phyloP scores from a whole-genome alignment of 1,140 invertebrate genomes.

The Aphaenogaster floridana region DNA sequence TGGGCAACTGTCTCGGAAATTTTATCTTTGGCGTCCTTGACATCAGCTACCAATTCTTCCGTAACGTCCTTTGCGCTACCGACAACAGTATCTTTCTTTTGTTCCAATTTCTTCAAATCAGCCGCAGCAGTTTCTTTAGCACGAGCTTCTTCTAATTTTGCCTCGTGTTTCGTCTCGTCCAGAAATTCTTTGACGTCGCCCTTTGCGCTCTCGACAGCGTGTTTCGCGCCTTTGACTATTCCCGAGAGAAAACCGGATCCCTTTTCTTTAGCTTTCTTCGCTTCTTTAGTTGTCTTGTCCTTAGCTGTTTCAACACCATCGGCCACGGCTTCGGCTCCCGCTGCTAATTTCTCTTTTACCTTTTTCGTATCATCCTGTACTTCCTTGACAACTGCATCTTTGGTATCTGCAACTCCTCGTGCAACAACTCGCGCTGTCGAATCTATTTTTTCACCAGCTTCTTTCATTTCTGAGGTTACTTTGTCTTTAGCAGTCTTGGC shows the following conservation, averaged over 20 bases:
- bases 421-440: conserved; percentile 48
- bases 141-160: conserved; percentile 29
- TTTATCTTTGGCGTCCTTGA: conserved; percentile 22
- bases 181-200: conserved; percentile 81
- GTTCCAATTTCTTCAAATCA: conserved; percentile 39
- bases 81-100: conserved; percentile 2
- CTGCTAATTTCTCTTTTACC: conserved; percentile 49
- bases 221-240: conserved; percentile 76
- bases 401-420: conserved; percentile 25
- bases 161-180: conserved; percentile 73
- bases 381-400: conserved; percentile 55
- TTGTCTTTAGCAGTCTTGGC: conserved; percentile 22
- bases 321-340: background rate
- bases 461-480: background rate
- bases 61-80: background rate
- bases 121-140: conserved; percentile 44
- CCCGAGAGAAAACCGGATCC: conserved; percentile 70
- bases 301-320: conserved; percentile 24
- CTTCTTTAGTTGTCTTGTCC: conserved; percentile 62
- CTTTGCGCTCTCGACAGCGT: conserved; percentile 80
- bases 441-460: conserved; percentile 47
- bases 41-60: background rate
- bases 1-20: background rate
- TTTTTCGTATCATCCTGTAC: conserved; percentile 54
- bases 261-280: conserved; percentile 74